These are phyloP conservation scores for Sula dactylatra DNA, from an alignment of 2,113 vertebrate species.

Conservation along the genomic window DNA sequence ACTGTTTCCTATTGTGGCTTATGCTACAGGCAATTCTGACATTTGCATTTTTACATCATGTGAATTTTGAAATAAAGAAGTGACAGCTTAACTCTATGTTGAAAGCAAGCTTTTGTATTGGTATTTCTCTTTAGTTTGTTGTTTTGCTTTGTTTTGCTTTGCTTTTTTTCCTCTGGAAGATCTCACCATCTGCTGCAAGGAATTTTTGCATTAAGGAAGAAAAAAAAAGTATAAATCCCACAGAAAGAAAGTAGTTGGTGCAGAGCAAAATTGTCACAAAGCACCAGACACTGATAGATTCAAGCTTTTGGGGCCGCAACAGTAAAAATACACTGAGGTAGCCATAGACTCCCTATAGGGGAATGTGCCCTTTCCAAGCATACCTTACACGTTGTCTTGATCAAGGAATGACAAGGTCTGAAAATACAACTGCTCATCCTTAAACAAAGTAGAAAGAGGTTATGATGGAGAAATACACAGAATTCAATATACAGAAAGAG, in stretches of 20 bases:
- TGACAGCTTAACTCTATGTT: not conserved
- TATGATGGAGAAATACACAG: not conserved
- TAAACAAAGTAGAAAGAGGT: not conserved
- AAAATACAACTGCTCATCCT: not conserved
- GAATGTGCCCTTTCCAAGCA: not conserved
- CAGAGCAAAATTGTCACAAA: not conserved
- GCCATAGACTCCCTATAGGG: not conserved
- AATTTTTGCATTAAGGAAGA: not conserved
- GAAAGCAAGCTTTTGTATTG: not conserved
- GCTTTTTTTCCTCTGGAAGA: not conserved
- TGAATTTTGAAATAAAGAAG: not conserved
- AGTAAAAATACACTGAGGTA: not conserved
- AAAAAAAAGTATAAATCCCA: not conserved
- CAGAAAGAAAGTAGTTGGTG: not conserved
- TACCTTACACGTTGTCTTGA: not conserved
- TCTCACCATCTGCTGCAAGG: not conserved
- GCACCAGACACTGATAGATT: not conserved
- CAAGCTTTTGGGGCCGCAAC: not conserved
- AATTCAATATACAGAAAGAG: not conserved
- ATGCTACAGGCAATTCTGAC: not conserved
- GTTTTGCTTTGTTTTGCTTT: not conserved
- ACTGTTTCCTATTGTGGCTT: not conserved
- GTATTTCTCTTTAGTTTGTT: not conserved
- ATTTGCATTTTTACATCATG: not conserved
- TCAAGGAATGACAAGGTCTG: not conserved